These are phyloP conservation scores for Palythoa grandiflora DNA, from an alignment of 92 coral and sea anemone species.

Conservation along the genomic window DNA sequence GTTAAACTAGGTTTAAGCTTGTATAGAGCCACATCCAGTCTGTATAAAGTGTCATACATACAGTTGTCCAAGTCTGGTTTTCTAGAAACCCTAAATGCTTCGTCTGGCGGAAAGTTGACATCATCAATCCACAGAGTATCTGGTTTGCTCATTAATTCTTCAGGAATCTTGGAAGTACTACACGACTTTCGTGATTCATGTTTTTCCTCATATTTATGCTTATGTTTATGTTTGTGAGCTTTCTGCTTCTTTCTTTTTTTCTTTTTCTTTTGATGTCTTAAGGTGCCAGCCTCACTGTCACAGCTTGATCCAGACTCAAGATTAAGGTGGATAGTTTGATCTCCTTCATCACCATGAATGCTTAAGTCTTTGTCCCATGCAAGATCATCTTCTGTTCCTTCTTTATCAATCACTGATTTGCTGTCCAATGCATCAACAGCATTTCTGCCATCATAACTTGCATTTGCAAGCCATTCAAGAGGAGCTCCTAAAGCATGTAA, in stretches of 20 bases:
- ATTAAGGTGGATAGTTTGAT: background rate
- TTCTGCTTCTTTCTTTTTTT: constrained; percentile 64
- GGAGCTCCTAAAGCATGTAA: constrained; percentile 38
- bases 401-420: constrained; percentile 1
- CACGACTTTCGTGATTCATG: background rate
- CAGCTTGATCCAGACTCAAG: constrained; percentile 31
- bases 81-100: constrained; percentile 85
- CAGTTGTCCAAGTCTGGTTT: constrained; percentile 89
- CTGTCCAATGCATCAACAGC: background rate
- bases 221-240: constrained; percentile 77
- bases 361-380: background rate
- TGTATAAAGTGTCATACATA: constrained; percentile 81
- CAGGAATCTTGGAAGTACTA: constrained; percentile 25
- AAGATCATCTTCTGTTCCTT: background rate
- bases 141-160: constrained; percentile 72
- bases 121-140: constrained; percentile 96
- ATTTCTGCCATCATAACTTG: constrained; percentile 56
- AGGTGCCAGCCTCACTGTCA: background rate
- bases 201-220: constrained; percentile 61
- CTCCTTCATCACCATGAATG: background rate
- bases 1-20: constrained; percentile 69
- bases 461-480: constrained; percentile 75
- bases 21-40: constrained; percentile 89
- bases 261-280: constrained; percentile 27
- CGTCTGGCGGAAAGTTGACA: constrained; percentile 70